Evolutionary conservation across 2,113 vertebrate genomes (phyloP).

Genomic region (Gobiocypris rarus): DNA sequence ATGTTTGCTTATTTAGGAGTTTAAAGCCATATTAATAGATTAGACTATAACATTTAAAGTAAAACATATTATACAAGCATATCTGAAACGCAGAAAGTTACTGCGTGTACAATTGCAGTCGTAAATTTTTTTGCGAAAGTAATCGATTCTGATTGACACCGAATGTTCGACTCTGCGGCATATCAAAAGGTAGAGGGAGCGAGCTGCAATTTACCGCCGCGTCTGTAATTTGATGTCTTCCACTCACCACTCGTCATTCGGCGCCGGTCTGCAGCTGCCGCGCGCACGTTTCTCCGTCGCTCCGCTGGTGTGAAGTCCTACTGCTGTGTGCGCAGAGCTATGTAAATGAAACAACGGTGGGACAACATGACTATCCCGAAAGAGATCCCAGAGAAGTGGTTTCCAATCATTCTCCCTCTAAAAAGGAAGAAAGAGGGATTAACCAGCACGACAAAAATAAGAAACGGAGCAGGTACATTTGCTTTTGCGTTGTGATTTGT

Average conservation of each 20-base stretch:
- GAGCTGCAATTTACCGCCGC: neutral
- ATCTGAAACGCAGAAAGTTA: neutral
- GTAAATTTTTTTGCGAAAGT: neutral
- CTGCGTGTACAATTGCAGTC: neutral
- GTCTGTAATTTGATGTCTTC: conserved; percentile 6
- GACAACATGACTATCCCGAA: conserved; percentile 73
- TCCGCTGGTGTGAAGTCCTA: neutral
- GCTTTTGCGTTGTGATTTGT: conserved; percentile 3
- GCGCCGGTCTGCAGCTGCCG: neutral
- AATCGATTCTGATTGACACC: neutral
- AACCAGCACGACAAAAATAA: conserved; percentile 42
- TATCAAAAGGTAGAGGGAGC: neutral
- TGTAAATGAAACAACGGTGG: conserved; percentile 29
- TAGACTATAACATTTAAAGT: neutral
- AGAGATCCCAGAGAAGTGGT: conserved; percentile 76
- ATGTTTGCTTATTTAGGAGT: neutral
- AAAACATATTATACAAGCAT: neutral
- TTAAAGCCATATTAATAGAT: neutral
- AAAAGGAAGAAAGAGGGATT: conserved; percentile 55
- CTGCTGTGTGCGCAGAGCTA: neutral
- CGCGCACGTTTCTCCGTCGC: neutral
- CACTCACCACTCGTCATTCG: neutral
- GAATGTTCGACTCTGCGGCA: conserved; percentile 64
- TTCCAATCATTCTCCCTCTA: conserved; percentile 50
- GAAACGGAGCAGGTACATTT: conserved; percentile 53